Evolutionary conservation across 2,113 vertebrate species (phyloP).

Genomic region (Halichoeres trimaculatus): DNA sequence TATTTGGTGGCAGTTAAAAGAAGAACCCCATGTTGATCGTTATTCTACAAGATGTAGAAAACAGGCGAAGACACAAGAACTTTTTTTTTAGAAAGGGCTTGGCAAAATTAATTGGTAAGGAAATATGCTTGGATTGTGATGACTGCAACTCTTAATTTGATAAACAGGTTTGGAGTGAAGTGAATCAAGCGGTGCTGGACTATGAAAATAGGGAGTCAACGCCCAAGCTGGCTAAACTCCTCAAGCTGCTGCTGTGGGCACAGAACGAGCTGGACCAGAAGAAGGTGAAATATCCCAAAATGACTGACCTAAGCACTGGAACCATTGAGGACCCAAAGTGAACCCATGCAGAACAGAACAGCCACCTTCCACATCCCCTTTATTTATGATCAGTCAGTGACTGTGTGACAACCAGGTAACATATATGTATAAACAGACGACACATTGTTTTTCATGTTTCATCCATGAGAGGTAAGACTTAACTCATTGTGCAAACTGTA

Average conservation of each 20-base stretch:
- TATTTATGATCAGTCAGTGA: constrained; percentile 85
- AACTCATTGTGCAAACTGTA: constrained; percentile 77
- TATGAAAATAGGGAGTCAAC: constrained; percentile 96
- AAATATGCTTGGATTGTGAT: neutral
- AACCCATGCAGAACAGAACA: constrained; percentile 65
- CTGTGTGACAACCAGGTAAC: constrained; percentile 79
- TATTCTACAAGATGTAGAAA: too few relatives aligned
- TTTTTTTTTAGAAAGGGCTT: too few relatives aligned
- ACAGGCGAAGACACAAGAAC: too few relatives aligned
- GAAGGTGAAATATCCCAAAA: constrained; percentile 99
- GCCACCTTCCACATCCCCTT: constrained; percentile 60
- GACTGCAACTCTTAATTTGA: constrained; percentile 12
- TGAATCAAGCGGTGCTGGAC: constrained; percentile 97
- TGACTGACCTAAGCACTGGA: constrained; percentile 98
- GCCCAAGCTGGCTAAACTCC: constrained; percentile 96
- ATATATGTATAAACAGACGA: constrained; percentile 70
- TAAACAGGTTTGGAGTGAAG: constrained; percentile 96
- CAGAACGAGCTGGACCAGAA: constrained; percentile 99
- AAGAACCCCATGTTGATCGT: too few relatives aligned
- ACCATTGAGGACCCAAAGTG: constrained; percentile 98
- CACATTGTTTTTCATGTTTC: constrained; percentile 63
- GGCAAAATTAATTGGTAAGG: too few relatives aligned
- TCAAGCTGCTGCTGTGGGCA: constrained; percentile 97
- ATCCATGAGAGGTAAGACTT: constrained; percentile 63
- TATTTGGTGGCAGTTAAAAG: too few relatives aligned